Evolutionary conservation across 1,140 invertebrate genomes (phyloP).

Genomic region (Anastatus disparis): DNA sequence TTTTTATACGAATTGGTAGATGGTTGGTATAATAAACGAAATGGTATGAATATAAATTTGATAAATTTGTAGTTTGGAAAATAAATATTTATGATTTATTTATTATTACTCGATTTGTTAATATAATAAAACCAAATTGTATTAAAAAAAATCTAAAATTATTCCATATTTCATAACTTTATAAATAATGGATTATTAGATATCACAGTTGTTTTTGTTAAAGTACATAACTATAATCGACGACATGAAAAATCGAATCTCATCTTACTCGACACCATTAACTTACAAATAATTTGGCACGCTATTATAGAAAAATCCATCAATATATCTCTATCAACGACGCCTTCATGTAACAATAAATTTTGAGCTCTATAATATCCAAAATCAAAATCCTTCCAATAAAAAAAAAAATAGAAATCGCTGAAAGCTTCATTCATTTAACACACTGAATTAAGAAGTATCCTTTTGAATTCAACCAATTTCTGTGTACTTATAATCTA

Average conservation of each 20-base stretch:
- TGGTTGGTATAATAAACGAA: background rate
- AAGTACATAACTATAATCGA: too few species aligned
- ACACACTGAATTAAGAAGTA: background rate
- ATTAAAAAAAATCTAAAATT: too few species aligned
- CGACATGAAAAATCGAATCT: too few species aligned
- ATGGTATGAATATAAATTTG: background rate
- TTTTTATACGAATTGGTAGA: background rate
- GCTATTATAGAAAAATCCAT: background rate
- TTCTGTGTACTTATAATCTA: background rate
- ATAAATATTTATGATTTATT: too few species aligned
- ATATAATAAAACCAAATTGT: too few species aligned
- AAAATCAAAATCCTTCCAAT: background rate
- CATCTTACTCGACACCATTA: too few species aligned
- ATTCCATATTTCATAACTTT: too few species aligned
- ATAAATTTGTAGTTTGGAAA: too few species aligned
- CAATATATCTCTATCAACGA: slow-evolving; percentile 12
- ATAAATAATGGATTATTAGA: too few species aligned
- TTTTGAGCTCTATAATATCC: background rate
- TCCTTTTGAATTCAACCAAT: slow-evolving; percentile 1
- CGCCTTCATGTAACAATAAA: background rate
- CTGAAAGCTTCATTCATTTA: slow-evolving; percentile 1
- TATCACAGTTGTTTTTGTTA: too few species aligned
- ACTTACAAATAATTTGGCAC: background rate
- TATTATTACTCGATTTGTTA: too few species aligned
- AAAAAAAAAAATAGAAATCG: background rate